These are phyloP conservation scores for Pipistrellus pygmaeus DNA, from an alignment of 2,797 vertebrate genomes.

Conservation along the genomic window DNA sequence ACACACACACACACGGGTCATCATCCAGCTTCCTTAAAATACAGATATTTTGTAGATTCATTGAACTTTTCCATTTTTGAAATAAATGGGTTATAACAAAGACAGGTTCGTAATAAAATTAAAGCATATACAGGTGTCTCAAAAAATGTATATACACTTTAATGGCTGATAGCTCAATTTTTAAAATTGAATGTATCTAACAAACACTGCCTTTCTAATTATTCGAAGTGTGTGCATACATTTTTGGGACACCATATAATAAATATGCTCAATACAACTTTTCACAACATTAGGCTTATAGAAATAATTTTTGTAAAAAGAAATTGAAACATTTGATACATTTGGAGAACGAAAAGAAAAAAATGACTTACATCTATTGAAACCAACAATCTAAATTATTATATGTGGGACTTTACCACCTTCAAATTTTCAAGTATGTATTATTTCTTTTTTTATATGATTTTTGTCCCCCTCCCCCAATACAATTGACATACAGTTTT, in stretches of 20 bases:
- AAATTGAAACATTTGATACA: neutral
- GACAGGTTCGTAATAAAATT: slow-evolving; percentile 20
- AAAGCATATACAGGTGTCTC: neutral
- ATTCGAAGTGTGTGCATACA: too few relatives aligned
- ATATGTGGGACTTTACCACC: neutral
- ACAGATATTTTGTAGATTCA: slow-evolving; percentile 8
- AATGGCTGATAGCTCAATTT: too few relatives aligned
- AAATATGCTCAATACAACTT: slow-evolving; percentile 52
- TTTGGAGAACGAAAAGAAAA: neutral
- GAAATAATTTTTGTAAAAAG: neutral
- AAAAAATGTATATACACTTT: too few relatives aligned
- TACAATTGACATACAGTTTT: neutral
- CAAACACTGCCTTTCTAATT: too few relatives aligned
- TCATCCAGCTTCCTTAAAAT: slow-evolving; percentile 14
- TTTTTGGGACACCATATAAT: too few relatives aligned
- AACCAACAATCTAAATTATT: slow-evolving; percentile 32
- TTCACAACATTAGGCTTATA: slow-evolving; percentile 31
- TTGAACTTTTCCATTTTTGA: slow-evolving; percentile 10
- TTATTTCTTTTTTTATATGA: neutral
- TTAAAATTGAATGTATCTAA: too few relatives aligned
- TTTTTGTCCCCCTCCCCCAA: neutral
- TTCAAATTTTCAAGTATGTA: slow-evolving; percentile 17
- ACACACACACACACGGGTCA: neutral
- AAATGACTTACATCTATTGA: neutral
- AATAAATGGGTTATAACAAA: slow-evolving; percentile 17